Base-by-base conservation (phyloP, 2,113 vertebrate species). In the Halcyon malimbica region DNA sequence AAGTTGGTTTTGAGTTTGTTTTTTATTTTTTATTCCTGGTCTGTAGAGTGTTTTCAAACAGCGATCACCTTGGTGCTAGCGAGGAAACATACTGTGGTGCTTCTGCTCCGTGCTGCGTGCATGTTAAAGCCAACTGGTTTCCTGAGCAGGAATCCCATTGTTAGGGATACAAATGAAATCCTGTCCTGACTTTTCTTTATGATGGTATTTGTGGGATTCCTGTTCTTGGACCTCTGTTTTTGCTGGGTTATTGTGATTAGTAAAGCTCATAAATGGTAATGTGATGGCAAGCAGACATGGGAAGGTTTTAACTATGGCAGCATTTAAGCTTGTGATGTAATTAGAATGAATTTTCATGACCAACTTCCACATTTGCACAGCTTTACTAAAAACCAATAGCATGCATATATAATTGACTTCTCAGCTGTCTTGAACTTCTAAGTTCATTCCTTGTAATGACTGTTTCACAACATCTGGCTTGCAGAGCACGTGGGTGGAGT, bases 381-480 rank as follows among this genome's bases (percentile, higher is more conserved):
- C 54, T 92, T 91, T 42, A 41, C 41, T 73, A 29, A 79, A 94
- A 76, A 51, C n/a, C 42, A 59, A 6, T 59, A 86, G 42, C 57
- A 63, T 71, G 54, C 37, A 68, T 59, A 51, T 41, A 18, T 53
- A 89, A 91, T 77, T 51, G 29, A 54, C 64, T 89, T 69, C 42
- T 89, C 59, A 90, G 53, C 62, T 85, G 46, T 39, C 37, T 94
- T 65, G 65, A 69, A 73, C 33, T 74, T 91, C 48, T 60, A 37
- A 84, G 90, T 90, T 90, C 7, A 21, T 84, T 90, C 28, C 59
- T 78, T 73, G 39, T 71, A 79, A 79, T 68, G 60, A 10, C 54
- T 68, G 29, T 88, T 87, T 87, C 78, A 65, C 86, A 94, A 63
- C 54, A 42, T 78, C 70, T 94, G 50, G 41, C 31, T 95, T 90